Percentiles rank a stretch among this genome's conserved stretches.
Conservation (phyloP, 2,888 invertebrate genomes). For the Dryobota labecula region DNA sequence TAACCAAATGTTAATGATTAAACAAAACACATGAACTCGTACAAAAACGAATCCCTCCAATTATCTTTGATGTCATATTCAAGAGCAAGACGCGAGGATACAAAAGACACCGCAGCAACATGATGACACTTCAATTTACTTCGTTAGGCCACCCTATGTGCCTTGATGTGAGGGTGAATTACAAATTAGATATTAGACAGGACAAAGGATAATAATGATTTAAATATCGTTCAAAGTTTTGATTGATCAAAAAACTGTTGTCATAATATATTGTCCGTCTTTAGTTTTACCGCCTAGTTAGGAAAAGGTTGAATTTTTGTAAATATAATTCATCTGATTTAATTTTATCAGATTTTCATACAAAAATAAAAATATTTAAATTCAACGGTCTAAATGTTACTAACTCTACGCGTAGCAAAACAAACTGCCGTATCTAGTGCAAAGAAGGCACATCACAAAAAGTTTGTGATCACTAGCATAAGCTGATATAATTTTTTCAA, state of each 20-base stretch:
- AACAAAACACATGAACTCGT: constrained; percentile 20
- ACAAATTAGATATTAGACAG: constrained; percentile 67
- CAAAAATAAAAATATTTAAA: too few species aligned
- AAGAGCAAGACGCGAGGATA: constrained; percentile 67
- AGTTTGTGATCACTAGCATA: too few species aligned
- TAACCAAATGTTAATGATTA: background rate
- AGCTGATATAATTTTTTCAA: too few species aligned
- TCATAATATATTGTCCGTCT: background rate
- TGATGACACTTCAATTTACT: constrained; percentile 80
- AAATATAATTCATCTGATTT: too few species aligned
- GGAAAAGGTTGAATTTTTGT: too few species aligned
- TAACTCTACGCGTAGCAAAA: too few species aligned
- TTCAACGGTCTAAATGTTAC: too few species aligned
- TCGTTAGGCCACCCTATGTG: constrained; percentile 78
- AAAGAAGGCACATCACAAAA: too few species aligned
- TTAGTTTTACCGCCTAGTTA: background rate
- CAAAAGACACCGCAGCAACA: constrained; percentile 77
- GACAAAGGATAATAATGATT: constrained; percentile 32
- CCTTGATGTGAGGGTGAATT: constrained; percentile 79
- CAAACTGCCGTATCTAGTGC: too few species aligned
- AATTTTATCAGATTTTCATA: too few species aligned
- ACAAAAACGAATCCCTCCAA: constrained; percentile 36
- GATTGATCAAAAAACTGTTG: background rate
- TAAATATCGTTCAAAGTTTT: constrained; percentile 11
- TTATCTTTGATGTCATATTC: constrained; percentile 76